Evolutionary conservation across 2,797 vertebrate species (phyloP), one percentile per base, ranked within the genome.

Genomic region (Iguana delicatissima): DNA sequence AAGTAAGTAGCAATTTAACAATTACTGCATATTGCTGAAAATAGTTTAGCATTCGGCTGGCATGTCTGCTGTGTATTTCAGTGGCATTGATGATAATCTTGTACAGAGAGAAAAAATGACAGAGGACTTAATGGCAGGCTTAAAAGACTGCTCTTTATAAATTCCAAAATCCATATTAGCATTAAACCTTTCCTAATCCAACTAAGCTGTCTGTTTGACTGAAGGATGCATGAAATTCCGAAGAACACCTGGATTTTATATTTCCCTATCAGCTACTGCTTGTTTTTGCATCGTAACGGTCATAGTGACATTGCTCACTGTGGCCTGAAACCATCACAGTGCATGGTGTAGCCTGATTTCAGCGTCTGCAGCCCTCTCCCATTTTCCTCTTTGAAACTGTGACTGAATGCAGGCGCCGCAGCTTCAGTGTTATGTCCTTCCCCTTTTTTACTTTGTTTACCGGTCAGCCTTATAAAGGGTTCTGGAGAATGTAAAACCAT

Each of bases 1-100:
- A 88, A 90, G 12, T 2, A 86, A 38, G 84, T 3, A 86, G 73
- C 83, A 32, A 46, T 92, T 92, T 72, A 94, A 85, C 83, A 81
- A 86, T 91, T 89, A 64, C 88, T 3, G 22, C 88, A 80, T 2
- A 0, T 38, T 62, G 35, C 92, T 86, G 84, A 59, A 91, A 92
- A 86, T 79, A 89, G 64, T 86, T 89, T 82, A 9, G 29, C 3
- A n/a, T 20, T 55, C 20, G 80, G 59, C 76, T 87, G 91, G 88
- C 52, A 72, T 80, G 86, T 69, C 80, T 85, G 69, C 91, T 87
- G 20, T 26, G 64, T 84, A 64, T 89, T 38, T 14, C 6, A 77
- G 0, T 80, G 69, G 32, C 69, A 57, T 69, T 35, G 46, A 86
- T 87, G 38, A 89, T 76, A 76, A 73, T 81, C 29, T 79, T 74